Base-by-base conservation (phyloP, 2,888 invertebrate species). In the Epinotia brunnichana region DNA sequence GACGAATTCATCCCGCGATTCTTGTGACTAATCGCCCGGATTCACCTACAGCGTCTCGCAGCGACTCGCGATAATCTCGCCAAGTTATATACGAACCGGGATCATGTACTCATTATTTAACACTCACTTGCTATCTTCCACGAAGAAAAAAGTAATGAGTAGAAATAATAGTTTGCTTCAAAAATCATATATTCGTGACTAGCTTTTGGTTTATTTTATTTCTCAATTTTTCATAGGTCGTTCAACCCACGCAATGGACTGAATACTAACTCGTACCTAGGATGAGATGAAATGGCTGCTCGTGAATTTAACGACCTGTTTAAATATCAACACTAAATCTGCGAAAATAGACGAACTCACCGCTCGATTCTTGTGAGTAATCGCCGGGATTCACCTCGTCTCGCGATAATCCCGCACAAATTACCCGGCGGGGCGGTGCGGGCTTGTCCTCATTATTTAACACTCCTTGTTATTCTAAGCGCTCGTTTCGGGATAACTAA, bases 11-110 rank as follows among this genome's bases (percentile, higher is more conserved):
- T 88, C 87, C 84, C 86, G 89, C 88, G 90, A 90, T 90, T 87
- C 90, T 91, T 89, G 90, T 90, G 91, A 92, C 92, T 92, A 92
- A 92, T 92, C 92, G 91, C 85, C 80, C 83, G 91, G 92, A 91
- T 91, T 90, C 87, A 83, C 83, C 85, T 85, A 84, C 85, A 82
- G 85, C 90, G 90, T 88, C 89, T 89, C 87, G 85, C 85, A 82
- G 85, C 90, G 90, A 88, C 89, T 89, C 87, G 85, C 85, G 91
- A 89, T 92, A 92, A 92, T 92, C 91, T 90, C 82, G 87, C 86
- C 90, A 90, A 92, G 21, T 24, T 24, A 24, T n/a, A n/a, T n/a
- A 24, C 21, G 21, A 24, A 2, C 1, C 1, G 83, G 87, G 83
- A 84, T 84, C 85, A 81, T 24, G 82, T 84, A 83, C 85, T 88